These are phyloP conservation scores for Chrysotoxum bicinctum DNA, from an alignment of 2,888 invertebrate species.

Conservation along the genomic window DNA sequence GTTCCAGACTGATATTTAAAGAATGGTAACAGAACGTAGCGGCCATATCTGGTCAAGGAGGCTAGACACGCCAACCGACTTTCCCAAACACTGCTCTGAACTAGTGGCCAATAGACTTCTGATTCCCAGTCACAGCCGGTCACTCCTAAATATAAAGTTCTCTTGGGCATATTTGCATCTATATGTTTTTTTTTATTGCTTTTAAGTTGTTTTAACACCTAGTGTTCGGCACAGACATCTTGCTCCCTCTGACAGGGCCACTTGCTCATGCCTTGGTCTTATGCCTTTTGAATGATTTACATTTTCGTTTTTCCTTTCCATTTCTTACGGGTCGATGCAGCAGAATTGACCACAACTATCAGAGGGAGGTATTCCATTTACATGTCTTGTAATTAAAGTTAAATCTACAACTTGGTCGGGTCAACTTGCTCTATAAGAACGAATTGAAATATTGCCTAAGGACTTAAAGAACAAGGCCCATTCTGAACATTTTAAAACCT, in stretches of 20 bases:
- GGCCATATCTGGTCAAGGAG: not conserved
- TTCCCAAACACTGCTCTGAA: not conserved
- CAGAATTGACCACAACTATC: not conserved
- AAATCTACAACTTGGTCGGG: not conserved
- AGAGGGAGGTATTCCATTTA: constrained; percentile 9
- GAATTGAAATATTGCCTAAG: too few relatives aligned
- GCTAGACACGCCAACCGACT: not conserved
- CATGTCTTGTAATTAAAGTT: not conserved
- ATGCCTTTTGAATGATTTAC: constrained; percentile 25
- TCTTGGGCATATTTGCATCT: not conserved
- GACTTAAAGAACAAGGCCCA: not conserved
- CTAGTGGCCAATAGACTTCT: not conserved
- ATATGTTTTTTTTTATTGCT: not conserved
- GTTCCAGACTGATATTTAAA: not conserved
- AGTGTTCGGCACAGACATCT: not conserved
- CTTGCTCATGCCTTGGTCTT: not conserved
- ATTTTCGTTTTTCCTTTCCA: constrained; percentile 38
- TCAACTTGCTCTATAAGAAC: not conserved
- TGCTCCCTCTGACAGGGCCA: constrained; percentile 19
- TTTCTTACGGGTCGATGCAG: constrained; percentile 16
- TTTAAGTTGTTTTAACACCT: constrained; percentile 5
- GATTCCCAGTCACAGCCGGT: not conserved
- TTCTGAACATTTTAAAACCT: not conserved
- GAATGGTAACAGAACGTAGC: not conserved
- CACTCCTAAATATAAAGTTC: not conserved